phyloP scores from a whole-genome alignment of 2,113 vertebrate species.

The Synodontis membranacea region DNA sequence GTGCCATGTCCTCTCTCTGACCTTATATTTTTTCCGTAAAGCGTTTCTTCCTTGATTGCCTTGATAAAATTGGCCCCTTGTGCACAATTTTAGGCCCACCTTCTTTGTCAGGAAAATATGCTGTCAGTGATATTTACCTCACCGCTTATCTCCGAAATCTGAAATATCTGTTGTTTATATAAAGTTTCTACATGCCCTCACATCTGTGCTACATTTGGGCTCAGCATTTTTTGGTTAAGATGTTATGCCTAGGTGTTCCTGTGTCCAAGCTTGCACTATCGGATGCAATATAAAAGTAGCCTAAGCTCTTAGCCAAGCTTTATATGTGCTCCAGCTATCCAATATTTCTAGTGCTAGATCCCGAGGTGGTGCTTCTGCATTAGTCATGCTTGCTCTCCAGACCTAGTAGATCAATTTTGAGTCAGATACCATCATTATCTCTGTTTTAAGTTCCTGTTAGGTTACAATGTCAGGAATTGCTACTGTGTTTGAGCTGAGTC shows the following conservation, averaged over 20 bases:
- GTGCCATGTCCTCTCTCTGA: slow-evolving; percentile 47
- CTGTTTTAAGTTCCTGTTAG: neutral
- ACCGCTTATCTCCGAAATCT: neutral
- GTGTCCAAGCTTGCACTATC: neutral
- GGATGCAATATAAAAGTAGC: neutral
- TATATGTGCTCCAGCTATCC: neutral
- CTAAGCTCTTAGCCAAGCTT: neutral
- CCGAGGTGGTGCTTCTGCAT: neutral
- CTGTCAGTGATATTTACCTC: neutral
- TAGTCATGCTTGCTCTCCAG: neutral
- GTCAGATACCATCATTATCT: neutral
- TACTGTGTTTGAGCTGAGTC: neutral
- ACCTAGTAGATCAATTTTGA: neutral
- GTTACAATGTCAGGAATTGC: neutral
- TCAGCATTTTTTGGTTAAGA: neutral
- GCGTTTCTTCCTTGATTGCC: slow-evolving; percentile 21
- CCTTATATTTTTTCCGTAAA: slow-evolving; percentile 44
- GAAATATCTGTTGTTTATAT: neutral
- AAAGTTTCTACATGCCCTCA: neutral
- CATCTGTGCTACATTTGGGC: neutral
- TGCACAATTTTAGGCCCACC: neutral
- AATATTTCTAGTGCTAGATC: neutral
- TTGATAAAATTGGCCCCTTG: neutral
- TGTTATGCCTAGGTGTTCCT: neutral
- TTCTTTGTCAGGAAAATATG: neutral